Evolutionary conservation across 2,888 invertebrate species (phyloP), one percentile per base, ranked within the genome.

Genomic region (Chamaedrilus cognettii): DNA sequence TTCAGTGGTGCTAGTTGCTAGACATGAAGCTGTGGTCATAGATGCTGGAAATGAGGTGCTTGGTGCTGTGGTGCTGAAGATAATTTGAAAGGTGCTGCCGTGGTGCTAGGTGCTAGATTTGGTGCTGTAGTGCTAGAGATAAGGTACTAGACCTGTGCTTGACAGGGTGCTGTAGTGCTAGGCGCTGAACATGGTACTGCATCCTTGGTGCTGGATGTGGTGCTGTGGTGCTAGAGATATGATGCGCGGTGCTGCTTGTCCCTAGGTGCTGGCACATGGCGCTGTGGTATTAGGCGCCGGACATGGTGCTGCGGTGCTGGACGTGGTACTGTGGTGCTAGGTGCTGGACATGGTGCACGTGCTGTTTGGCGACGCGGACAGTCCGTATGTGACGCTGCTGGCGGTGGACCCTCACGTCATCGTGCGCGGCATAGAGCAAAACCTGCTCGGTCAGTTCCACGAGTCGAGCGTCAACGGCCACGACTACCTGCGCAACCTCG

Each of bases 361-460:
- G 60, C 87, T 99, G 60, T 96, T 99, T 84, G 94, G 95, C 19
- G 93, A 96, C 80, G 90, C 93, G 2, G 91, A 92, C 82, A 91
- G 94, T 71, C 98, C 98, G 0, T 99, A 98, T 85, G 94, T 99
- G 76, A 90, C 96, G 68, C 90, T 99, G 72, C 87, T 97, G 75
- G 97, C 98, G 1, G 96, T 98, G 75, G 99, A 99, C 87, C 98
- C 98, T 1, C 98, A 99, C 85, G 94, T 98, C 72, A 96, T 99
- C 78, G 93, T 97, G 75, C 96, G 96, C 88, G 95, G 82, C n/a
- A 83, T 83, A 33, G 82, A 83, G 64, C 80, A 80, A 68, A 82
- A 82, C 69, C 70, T 83, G 31, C 71, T 65, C 60, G 74, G 77
- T 2, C 69, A 77, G 15, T 80, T 78, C 70, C 91, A 90, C 35